A percentile compares a stretch with the other conserved stretches of the same genome.
These are phyloP conservation scores for Platyura marginata DNA, from an alignment of 1,140 invertebrate species.

Conservation along the genomic window DNA sequence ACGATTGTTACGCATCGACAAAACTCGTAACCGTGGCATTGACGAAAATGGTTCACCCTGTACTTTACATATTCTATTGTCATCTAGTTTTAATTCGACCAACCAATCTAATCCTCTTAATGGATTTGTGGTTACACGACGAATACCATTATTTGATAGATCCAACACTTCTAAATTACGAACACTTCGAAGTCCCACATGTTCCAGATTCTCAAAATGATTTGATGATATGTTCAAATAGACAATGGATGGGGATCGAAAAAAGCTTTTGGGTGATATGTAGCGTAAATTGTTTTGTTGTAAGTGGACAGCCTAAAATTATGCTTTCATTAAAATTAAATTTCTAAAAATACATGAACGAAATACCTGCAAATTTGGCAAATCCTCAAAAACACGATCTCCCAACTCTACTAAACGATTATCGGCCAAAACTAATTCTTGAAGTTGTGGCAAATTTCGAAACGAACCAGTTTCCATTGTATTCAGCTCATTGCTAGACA, in stretches of 20 bases:
- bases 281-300: conserved; percentile 59
- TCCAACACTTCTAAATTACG: conserved; percentile 64
- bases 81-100: conserved; percentile 62
- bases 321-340: not conserved
- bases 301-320: conserved; percentile 51
- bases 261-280: conserved; percentile 57
- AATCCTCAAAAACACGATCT: conserved; percentile 53
- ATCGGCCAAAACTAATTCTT: conserved; percentile 54
- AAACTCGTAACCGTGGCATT: conserved; percentile 60
- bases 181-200: conserved; percentile 48
- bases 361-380: conserved; percentile 43
- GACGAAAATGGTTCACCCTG: conserved; percentile 54
- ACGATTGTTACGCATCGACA: conserved; percentile 61
- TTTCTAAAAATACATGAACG: not conserved
- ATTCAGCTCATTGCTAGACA: conserved; percentile 66
- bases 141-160: conserved; percentile 57
- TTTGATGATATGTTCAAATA: conserved; percentile 70
- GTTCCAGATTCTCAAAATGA: conserved; percentile 45
- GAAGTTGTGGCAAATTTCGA: conserved; percentile 50
- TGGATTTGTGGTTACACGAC: conserved; percentile 40
- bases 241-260: conserved; percentile 53
- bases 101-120: conserved; percentile 58
- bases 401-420: conserved; percentile 53
- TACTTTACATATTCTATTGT: conserved; percentile 51
- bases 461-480: conserved; percentile 60